Base-by-base conservation (phyloP, 2,888 invertebrate species). In the Empis livida region DNA sequence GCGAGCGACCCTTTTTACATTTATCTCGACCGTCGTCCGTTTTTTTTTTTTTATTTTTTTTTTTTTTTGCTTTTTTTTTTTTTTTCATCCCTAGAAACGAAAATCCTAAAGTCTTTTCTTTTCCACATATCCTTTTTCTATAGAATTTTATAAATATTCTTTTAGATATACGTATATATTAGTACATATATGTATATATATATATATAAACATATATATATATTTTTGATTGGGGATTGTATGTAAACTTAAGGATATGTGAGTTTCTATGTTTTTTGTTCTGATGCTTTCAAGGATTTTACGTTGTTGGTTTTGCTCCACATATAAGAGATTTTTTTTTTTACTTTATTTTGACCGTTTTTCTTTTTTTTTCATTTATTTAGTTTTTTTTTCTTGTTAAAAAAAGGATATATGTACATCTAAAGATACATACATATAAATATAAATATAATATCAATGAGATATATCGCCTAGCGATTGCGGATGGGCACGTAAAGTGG, bases 1-100 rank as follows among this genome's bases (percentile, higher is more conserved):
- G 56, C 56, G 55, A 56, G 56, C 56, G 51, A 56, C 55, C 55
- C 55, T 56, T 56, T 56, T 56, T 55, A 54, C 55, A 56, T 54
- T 55, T 52, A 55, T 56, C 54, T 55, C 54, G 54, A 55, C 41
- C 23, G 41, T 41, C 41, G 39, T 39, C 39, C 17, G 10, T 39
- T 39, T 39, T 39, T 39, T 38, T 38, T 38, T 38, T 10, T 15
- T n/a, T 38, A 16, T 38, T 2, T n/a, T n/a, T n/a, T n/a, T n/a
- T n/a, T n/a, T n/a, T n/a, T n/a, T n/a, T n/a, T n/a, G n/a, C n/a
- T n/a, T n/a, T n/a, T n/a, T n/a, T n/a, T n/a, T n/a, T n/a, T 38
- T 16, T 38, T 38, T 10, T 16, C 17, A 13, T 41, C 23, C 27
- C n/a, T 23, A n/a, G 20, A 2, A 27, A 27, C 39, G 39, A 39